These are phyloP conservation scores for Vollenhovia emeryi DNA, from an alignment of 1,140 invertebrate genomes.

Conservation along the genomic window DNA sequence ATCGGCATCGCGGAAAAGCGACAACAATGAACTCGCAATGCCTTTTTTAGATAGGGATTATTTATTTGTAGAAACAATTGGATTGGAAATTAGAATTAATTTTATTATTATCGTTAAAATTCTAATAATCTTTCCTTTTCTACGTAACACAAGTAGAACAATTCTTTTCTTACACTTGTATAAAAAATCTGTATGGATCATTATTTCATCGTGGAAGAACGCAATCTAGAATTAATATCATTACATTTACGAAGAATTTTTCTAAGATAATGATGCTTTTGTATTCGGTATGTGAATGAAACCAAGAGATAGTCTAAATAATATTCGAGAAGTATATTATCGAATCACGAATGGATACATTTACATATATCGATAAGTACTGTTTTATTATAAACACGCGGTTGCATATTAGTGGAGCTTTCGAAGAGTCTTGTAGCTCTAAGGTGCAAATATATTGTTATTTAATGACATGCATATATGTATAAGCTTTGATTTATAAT, in stretches of 20 bases:
- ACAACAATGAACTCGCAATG: no score
- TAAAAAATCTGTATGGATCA: background rate
- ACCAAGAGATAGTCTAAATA: constrained; percentile 5
- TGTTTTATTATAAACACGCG: constrained; percentile 35
- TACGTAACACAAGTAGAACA: background rate
- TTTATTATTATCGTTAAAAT: background rate
- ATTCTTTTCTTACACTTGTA: background rate
- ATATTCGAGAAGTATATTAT: constrained; percentile 43
- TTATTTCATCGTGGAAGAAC: background rate
- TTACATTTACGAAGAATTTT: constrained; percentile 42
- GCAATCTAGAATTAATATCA: background rate
- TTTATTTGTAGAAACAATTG: background rate
- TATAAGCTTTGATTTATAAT: constrained; percentile 77
- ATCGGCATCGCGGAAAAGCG: no score
- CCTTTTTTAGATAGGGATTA: no score
- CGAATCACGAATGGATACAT: constrained; percentile 20
- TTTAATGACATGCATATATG: constrained; percentile 42
- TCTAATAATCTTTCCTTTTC: background rate
- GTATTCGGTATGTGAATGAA: constrained; percentile 23
- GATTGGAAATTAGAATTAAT: background rate
- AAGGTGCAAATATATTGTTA: constrained; percentile 56
- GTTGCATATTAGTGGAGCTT: constrained; percentile 38
- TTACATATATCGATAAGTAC: background rate
- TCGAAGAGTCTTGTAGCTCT: constrained; percentile 42
- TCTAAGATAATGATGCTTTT: constrained; percentile 44